Base-by-base conservation (phyloP, 1,140 invertebrate genomes). In the Drosophila kikkawai region DNA sequence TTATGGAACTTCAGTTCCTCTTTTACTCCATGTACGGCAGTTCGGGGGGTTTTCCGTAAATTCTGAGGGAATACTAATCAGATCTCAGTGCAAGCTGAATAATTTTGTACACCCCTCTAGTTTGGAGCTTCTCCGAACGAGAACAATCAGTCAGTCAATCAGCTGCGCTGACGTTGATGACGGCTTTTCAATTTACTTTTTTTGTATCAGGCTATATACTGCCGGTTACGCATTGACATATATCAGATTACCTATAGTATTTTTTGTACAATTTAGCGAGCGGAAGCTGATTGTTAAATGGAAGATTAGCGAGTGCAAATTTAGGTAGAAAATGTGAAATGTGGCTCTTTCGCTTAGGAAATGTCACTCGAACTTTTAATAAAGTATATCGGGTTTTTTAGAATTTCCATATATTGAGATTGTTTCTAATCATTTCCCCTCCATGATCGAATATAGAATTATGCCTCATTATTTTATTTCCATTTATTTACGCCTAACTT, bases 231-330 rank as follows among this genome's bases (percentile, higher is more conserved):
- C 64, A 45, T 42, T 76, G 45, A 53, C 41, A 51, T 57, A 58
- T 75, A 66, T 76, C 55, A 76, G 60, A 66, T 76, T 58, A 41
- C 53, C 47, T 42, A 41, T 63, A 58, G 44, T 45, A 61, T 68
- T 73, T 37, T 45, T 29, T 44, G 41, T 9, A 26, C 17, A 41
- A 58, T 78, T 71, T 48, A 19, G 42, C 42, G 50, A 80, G 64
- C 74, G 79, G 79, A 82, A 82, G 50, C 48, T 17, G 36, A 55
- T 78, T 19, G 73, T 82, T 77, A 59, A 60, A 34, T 57, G 75
- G 34, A 11, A 67, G 56, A 67, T 77, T 56, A 63, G 55, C 7
- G 42, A 19, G 42, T 48, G 42, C n/a, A 61, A 63, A 42, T 45
- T 19, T 12, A 64, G 45, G 48, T 42, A n/a, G 17, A 56, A 45